Evolutionary conservation across 2,888 invertebrate genomes (phyloP), one percentile per base, ranked within the genome.

Genomic region (Torymus aiolomorphi): DNA sequence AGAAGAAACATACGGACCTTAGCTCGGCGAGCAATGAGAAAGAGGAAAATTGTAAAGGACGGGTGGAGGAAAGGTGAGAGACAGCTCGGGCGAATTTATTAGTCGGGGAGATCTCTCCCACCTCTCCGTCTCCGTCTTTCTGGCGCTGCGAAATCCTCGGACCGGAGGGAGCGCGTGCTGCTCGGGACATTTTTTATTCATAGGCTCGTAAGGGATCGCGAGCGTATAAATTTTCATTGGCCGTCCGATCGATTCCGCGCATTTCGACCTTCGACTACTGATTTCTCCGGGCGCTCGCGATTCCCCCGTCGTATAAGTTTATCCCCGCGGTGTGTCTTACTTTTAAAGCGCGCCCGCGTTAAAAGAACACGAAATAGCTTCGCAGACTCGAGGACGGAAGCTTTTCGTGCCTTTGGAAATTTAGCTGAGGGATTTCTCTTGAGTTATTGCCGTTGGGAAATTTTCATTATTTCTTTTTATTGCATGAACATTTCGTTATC

Each of bases 211-310:
- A 78, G 78, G 78, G 76, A 72, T 72, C 76, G 66, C 76, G 59
- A 52, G 49, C 65, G 72, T 81, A 81, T 81, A 81, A 81, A 81
- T 81, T 81, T 79, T 81, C 81, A 81, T 80, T 73, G 80, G 65
- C 77, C 74, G 74, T 74, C 77, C 77, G 61, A 74, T 78, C 81
- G 81, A 81, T 81, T 78, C 31, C 11, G 14, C 18, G 49, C 5
- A 11, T 42, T 69, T 67, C 61, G 77, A 51, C 13, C 76, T 69
- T 31, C 49, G 75, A 75, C 76, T 71, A 66, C 77, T 77, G 69
- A 70, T 74, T 77, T 77, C 57, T n/a, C 31, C 61, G 61, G 18
- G 49, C 66, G 14, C 56, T 67, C 57, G 4, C 14, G 51, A 2
- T 4, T n/a, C 13, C 11, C 11, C 57, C 16, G 11, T 61, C 12